Conservation (phyloP, 2,888 invertebrate genomes). For the Alviniconcha strummeri region DNA sequence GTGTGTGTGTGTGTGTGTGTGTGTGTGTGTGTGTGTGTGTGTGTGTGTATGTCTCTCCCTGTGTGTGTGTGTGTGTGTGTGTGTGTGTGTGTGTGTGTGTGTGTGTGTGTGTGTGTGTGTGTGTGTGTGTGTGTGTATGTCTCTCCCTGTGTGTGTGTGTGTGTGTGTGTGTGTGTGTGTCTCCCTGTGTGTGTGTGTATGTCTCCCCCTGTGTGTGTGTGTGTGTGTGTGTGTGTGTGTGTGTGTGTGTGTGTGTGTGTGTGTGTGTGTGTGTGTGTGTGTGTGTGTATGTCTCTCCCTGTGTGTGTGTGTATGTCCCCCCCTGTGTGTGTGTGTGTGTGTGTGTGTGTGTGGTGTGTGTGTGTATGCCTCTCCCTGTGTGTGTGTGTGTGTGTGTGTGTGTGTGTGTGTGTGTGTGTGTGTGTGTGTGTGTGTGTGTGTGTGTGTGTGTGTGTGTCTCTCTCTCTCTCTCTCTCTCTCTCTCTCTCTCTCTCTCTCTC, state of each 20-base stretch:
- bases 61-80: slow-evolving; percentile 19
- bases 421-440: slow-evolving; percentile 3
- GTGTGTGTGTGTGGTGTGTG: too few species aligned
- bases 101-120: not conserved
- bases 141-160: not conserved
- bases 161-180: slow-evolving; percentile 8
- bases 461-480: not conserved
- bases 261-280: too few species aligned
- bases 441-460: not conserved
- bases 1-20: slow-evolving; percentile 1
- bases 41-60: slow-evolving; percentile 6
- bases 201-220: not conserved
- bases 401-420: slow-evolving; percentile 8
- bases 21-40: not conserved
- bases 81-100: slow-evolving; percentile 4
- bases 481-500: not conserved
- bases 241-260: too few species aligned
- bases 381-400: slow-evolving; percentile 11
- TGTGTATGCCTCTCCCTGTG: too few species aligned
- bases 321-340: not conserved
- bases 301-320: not conserved
- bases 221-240: too few species aligned
- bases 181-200: too few species aligned
- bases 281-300: too few species aligned
- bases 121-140: not conserved